Evolutionary conservation across 2,797 vertebrate species (phyloP), one percentile per base, ranked within the genome.

Genomic region (Limosa lapponica): DNA sequence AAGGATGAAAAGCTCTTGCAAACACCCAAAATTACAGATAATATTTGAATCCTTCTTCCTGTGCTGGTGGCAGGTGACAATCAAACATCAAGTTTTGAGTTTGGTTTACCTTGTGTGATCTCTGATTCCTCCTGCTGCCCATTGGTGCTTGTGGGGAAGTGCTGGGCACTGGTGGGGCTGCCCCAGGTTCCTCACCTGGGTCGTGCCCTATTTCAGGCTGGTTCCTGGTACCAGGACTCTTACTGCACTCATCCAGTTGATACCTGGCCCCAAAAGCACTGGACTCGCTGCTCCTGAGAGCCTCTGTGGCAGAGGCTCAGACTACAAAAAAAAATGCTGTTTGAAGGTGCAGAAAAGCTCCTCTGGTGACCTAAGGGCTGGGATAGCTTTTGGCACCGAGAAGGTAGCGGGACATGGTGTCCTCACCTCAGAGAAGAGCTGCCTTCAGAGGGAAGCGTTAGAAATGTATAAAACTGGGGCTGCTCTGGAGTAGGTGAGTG

Each of bases 191-290:
- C 17, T 11, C 51, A 54, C 51, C 17, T 12, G 16, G 28, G 6
- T 52, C 2, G 16, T 67, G 44, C 49, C 23, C 23, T 11, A 2
- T 89, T 89, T 61, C 32, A 48, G 27, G 17, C 54, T 28, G 48
- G 28, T 55, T 24, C 13, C 27, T 37, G 32, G 16, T 39, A 19
- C 34, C 1, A 4, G 19, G 41, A 28, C 32, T 70, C 23, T 55
- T 58, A 16, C 20, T 41, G 32, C 27, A 2, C 32, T 78, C 0
- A 0, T 34, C 27, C 27, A 8, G 13, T 37, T 44, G 32, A 12
- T 57, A 58, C 4, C 9, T 32, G 27, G 13, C 14, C 16, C 28
- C 24, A 11, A 7, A 44, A 41, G 11, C 2, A 2, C 41, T 37
- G 5, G 8, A 15, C 15, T 13, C 13, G 4, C 37, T 46, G 44